Evolutionary conservation across 2,797 vertebrate species (phyloP).

Genomic region (Gouania willdenowi): DNA sequence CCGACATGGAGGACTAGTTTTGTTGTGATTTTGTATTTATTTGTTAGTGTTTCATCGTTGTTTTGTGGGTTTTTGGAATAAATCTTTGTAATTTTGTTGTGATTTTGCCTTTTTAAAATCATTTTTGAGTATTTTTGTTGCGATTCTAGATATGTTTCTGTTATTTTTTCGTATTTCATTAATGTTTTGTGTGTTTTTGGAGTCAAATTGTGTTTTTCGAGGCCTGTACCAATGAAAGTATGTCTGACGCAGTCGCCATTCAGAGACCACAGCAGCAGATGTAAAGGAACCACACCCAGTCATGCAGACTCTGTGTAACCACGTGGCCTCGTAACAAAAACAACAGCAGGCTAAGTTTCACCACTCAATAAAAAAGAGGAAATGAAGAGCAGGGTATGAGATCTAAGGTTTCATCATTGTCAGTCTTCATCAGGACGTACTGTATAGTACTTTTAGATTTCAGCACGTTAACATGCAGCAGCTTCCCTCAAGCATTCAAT

Average conservation of each 20-base stretch:
- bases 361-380: slow-evolving; percentile 26
- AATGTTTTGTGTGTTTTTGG: too few relatives aligned
- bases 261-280: slow-evolving; percentile 48
- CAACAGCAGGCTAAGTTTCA: slow-evolving; percentile 48
- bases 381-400: too few relatives aligned
- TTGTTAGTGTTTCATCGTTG: too few relatives aligned
- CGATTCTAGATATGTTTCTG: too few relatives aligned
- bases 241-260: slow-evolving; percentile 27
- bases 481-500: slow-evolving; percentile 2
- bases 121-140: too few relatives aligned
- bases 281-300: slow-evolving; percentile 61
- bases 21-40: too few relatives aligned
- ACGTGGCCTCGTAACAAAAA: slow-evolving; percentile 62
- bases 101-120: too few relatives aligned
- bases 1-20: too few relatives aligned
- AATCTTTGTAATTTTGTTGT: too few relatives aligned
- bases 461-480: slow-evolving; percentile 4
- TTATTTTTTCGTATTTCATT: too few relatives aligned
- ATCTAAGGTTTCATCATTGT: slow-evolving; percentile 9
- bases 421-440: slow-evolving; percentile 2
- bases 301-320: slow-evolving; percentile 33
- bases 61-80: too few relatives aligned
- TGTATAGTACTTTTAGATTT: slow-evolving; percentile 17
- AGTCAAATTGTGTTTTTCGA: too few relatives aligned
- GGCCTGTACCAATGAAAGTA: slow-evolving; percentile 9